Conservation (phyloP, 2,113 vertebrate genomes). For the Eretmochelys imbricata region DNA sequence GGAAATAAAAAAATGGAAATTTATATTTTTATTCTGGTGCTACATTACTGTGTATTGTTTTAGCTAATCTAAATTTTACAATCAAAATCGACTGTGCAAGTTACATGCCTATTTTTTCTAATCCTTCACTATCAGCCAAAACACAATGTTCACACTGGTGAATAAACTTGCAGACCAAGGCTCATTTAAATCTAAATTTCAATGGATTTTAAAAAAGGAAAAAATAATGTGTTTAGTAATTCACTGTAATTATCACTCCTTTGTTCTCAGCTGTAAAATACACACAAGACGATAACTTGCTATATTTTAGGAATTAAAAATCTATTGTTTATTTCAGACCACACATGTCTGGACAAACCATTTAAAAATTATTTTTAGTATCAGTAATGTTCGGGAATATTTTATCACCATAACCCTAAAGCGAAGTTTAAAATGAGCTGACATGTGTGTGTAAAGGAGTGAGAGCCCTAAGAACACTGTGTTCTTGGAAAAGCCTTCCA, state of each 20-base stretch:
- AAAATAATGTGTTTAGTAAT: not conserved
- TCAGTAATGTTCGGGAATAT: not conserved
- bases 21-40: constrained; percentile 67
- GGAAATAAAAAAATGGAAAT: constrained; percentile 75
- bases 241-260: not conserved
- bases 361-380: not conserved
- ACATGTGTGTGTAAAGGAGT: not conserved
- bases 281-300: not conserved
- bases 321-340: not conserved
- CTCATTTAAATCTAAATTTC: not conserved
- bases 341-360: not conserved
- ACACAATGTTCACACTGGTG: not conserved
- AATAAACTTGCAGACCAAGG: constrained; percentile 10
- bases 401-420: not conserved
- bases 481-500: not conserved
- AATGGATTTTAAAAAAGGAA: not conserved
- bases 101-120: not conserved
- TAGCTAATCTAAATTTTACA: not conserved
- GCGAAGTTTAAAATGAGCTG: not conserved
- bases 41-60: constrained; percentile 62
- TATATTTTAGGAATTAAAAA: rapidly evolving
- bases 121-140: not conserved
- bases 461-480: constrained; percentile 16
- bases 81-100: constrained; percentile 31
- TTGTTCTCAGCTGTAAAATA: not conserved